A percentile compares a stretch with the other conserved stretches of the same genome.
These are phyloP conservation scores for Bhutanitis thaidina DNA, from an alignment of 2,888 invertebrate species.

Conservation along the genomic window DNA sequence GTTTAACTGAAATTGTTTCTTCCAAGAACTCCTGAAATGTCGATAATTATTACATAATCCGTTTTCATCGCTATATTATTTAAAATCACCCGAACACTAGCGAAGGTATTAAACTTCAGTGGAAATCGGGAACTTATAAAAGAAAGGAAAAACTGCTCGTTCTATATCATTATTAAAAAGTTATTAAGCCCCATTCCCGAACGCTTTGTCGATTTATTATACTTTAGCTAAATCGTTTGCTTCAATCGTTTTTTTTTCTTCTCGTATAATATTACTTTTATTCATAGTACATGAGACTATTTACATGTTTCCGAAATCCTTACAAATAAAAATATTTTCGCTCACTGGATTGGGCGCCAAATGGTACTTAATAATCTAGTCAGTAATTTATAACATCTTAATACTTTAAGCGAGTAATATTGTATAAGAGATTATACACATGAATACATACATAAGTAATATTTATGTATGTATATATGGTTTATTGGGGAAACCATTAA, in stretches of 20 bases:
- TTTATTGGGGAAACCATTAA: too few species aligned
- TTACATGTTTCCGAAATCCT: slow-evolving; percentile 8
- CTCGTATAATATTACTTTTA: background rate
- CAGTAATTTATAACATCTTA: background rate
- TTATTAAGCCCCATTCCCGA: slow-evolving; percentile 9
- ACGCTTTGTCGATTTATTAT: slow-evolving; percentile 17
- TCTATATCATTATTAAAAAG: slow-evolving; percentile 15
- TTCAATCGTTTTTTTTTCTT: slow-evolving; percentile 5
- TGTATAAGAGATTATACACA: too few species aligned
- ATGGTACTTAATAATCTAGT: slow-evolving; percentile 1
- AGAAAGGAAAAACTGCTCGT: slow-evolving; percentile 2
- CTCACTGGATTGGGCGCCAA: slow-evolving; percentile 2
- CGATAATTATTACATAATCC: too few species aligned
- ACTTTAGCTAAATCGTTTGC: slow-evolving; percentile 17
- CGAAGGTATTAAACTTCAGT: too few species aligned
- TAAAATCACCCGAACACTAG: too few species aligned
- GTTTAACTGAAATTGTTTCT: too few species aligned
- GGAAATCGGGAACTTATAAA: background rate
- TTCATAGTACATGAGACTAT: too few species aligned
- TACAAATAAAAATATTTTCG: slow-evolving; percentile 11
- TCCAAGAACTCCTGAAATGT: too few species aligned
- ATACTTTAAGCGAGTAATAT: too few species aligned
- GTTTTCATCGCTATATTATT: too few species aligned
- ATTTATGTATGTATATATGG: too few species aligned
- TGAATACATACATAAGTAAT: too few species aligned